Evolutionary conservation across 1,140 invertebrate species (phyloP).

Genomic region (Liolophura sinensis): DNA sequence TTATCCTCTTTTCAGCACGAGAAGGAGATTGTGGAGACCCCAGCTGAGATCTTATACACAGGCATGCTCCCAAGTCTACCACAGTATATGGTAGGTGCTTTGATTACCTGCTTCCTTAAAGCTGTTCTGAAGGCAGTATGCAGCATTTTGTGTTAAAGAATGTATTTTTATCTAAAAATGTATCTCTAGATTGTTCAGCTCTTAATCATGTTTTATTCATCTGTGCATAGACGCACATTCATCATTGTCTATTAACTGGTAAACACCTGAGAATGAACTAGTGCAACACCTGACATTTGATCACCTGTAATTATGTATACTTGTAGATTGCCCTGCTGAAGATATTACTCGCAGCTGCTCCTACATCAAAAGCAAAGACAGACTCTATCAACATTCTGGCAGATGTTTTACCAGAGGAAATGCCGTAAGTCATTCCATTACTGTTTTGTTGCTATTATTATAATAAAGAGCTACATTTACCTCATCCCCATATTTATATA

Average conservation of each 20-base stretch:
- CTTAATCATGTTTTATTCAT: too few relatives aligned
- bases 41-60: conserved; percentile 87
- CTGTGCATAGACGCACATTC: too few relatives aligned
- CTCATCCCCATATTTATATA: too few relatives aligned
- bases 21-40: conserved; percentile 73
- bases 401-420: conserved; percentile 95
- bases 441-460: too few relatives aligned
- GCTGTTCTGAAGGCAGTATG: too few relatives aligned
- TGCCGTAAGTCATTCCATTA: conserved; percentile 71
- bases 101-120: neutral
- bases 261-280: too few relatives aligned
- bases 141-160: too few relatives aligned
- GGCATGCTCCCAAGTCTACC: conserved; percentile 91
- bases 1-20: conserved; percentile 62
- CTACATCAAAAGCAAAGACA: conserved; percentile 96
- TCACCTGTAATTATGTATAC: conserved; percentile 12
- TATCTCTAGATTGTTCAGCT: too few relatives aligned
- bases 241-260: too few relatives aligned
- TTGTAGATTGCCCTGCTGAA: conserved; percentile 87
- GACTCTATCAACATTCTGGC: conserved; percentile 98
- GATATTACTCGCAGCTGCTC: conserved; percentile 94
- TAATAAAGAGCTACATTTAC: too few relatives aligned
- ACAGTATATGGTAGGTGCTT: conserved; percentile 78
- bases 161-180: too few relatives aligned
- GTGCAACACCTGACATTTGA: too few relatives aligned